Evolutionary conservation across 2,888 invertebrate genomes (phyloP).

Genomic region (Parnassius apollo): DNA sequence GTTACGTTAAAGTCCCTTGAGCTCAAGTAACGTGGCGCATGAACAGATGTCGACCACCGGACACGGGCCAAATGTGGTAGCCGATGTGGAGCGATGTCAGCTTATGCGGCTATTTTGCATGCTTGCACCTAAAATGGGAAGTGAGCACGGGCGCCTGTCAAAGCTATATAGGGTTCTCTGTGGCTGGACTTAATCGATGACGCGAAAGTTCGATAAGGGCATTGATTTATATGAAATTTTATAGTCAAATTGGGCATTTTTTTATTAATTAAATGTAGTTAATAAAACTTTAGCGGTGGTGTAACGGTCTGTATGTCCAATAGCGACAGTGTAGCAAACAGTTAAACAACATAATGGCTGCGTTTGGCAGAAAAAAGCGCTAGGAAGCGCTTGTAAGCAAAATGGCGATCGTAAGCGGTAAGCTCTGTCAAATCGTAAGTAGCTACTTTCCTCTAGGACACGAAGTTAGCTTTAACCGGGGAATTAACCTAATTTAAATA

Average conservation of each 20-base stretch:
- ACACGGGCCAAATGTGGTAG: slow-evolving; percentile 39
- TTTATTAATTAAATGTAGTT: not conserved
- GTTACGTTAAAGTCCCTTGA: slow-evolving; percentile 16
- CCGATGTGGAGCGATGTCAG: slow-evolving; percentile 37
- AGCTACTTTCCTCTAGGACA: too few relatives aligned
- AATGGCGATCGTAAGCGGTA: too few relatives aligned
- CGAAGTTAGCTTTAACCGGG: too few relatives aligned
- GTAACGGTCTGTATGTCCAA: too few relatives aligned
- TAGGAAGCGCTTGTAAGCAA: too few relatives aligned
- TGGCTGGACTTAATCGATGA: slow-evolving; percentile 22
- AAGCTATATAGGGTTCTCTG: slow-evolving; percentile 22
- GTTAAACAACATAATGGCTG: too few relatives aligned
- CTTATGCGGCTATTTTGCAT: slow-evolving; percentile 40
- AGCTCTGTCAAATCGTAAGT: too few relatives aligned
- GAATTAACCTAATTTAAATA: too few relatives aligned
- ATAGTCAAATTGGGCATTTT: not conserved
- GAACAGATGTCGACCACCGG: slow-evolving; percentile 39
- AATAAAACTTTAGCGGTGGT: too few relatives aligned
- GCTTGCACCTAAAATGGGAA: slow-evolving; percentile 36
- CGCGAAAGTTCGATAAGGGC: slow-evolving; percentile 18
- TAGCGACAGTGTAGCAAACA: too few relatives aligned
- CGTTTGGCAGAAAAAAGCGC: too few relatives aligned
- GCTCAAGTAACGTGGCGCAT: slow-evolving; percentile 19
- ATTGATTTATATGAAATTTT: not conserved
- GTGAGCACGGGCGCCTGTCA: slow-evolving; percentile 28